phyloP scores from a whole-genome alignment of 92 coral and sea anemone species.

The Siderastrea siderea region DNA sequence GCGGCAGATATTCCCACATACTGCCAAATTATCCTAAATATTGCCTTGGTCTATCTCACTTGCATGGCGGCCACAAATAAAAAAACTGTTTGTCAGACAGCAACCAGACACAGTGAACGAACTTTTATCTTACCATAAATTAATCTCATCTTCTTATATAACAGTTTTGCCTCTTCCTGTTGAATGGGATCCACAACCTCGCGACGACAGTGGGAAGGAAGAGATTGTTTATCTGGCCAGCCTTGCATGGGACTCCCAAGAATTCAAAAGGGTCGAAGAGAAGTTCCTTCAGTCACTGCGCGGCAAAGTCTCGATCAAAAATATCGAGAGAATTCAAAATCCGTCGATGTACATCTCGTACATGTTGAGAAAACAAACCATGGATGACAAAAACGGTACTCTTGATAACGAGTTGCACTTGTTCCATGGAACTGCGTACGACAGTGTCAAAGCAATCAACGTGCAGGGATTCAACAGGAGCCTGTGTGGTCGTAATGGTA shows the following conservation, averaged over 20 bases:
- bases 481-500: conserved; percentile 67
- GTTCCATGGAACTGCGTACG: conserved; percentile 74
- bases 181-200: conserved; percentile 80
- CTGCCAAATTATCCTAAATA: no score
- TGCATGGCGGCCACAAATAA: no score
- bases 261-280: conserved; percentile 44
- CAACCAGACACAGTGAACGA: no score
- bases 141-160: neutral
- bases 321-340: conserved; percentile 75
- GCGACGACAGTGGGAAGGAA: conserved; percentile 58
- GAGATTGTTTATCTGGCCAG: conserved; percentile 48
- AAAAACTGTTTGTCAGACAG: no score
- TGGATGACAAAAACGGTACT: conserved; percentile 76
- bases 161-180: conserved; percentile 63
- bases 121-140: no score
- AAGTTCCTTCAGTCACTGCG: conserved; percentile 24
- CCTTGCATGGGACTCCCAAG: conserved; percentile 47
- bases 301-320: conserved; percentile 6
- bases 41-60: no score
- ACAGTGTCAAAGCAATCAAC: conserved; percentile 53
- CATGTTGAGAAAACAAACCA: conserved; percentile 61
- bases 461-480: conserved; percentile 75
- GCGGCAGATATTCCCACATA: no score
- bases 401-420: conserved; percentile 57
- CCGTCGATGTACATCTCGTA: conserved; percentile 64